Evolutionary conservation across 2,888 invertebrate species (phyloP).

Genomic region (Tyria jacobaeae): DNA sequence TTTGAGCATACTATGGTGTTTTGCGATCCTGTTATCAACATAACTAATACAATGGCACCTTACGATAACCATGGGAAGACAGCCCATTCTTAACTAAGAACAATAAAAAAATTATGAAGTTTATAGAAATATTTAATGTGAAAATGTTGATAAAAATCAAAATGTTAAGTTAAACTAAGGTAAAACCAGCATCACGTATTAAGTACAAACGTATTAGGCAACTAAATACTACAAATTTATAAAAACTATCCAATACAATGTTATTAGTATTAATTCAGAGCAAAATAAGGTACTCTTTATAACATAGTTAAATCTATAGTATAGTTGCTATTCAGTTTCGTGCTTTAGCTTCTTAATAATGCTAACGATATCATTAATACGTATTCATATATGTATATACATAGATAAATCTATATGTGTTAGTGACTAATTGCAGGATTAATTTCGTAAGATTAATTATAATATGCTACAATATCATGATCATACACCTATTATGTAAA

Average conservation of each 20-base stretch:
- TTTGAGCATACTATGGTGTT: background rate
- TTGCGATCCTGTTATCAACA: background rate
- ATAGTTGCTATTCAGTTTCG: too few species aligned
- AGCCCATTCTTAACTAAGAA: conserved; percentile 1
- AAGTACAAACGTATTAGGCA: background rate
- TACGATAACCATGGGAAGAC: conserved; percentile 10
- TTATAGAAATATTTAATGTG: conserved; percentile 10
- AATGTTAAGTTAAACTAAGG: too few species aligned
- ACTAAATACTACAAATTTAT: background rate
- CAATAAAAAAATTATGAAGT: conserved; percentile 7
- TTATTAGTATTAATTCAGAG: background rate
- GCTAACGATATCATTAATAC: conserved; percentile 33
- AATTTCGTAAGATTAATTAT: conserved; percentile 64
- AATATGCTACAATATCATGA: conserved; percentile 41
- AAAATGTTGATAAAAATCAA: conserved; percentile 12
- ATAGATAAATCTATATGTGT: conserved; percentile 53
- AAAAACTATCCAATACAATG: background rate
- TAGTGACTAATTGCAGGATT: conserved; percentile 60
- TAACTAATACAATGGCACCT: background rate
- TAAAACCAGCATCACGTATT: too few species aligned
- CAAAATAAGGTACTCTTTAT: too few species aligned
- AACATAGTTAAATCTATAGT: too few species aligned
- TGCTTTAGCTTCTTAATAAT: conserved; percentile 32
- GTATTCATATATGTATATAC: conserved; percentile 24
- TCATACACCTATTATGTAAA: conserved; percentile 30